Percentiles rank a stretch among this genome's conserved stretches.
Conservation (phyloP, 1,140 invertebrate genomes). For the Plodia interpunctella region DNA sequence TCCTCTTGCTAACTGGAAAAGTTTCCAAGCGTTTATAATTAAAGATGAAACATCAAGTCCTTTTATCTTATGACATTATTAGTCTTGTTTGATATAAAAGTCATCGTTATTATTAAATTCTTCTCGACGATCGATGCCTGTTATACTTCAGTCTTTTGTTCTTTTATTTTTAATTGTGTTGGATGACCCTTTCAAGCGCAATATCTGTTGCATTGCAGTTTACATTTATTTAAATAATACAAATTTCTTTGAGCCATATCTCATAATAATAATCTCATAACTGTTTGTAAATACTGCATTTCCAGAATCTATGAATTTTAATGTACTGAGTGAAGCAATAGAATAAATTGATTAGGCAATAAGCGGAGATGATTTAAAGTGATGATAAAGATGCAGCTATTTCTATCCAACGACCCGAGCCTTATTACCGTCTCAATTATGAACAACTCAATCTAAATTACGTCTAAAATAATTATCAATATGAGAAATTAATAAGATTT, state of each 20-base stretch:
- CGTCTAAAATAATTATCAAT: slow-evolving; percentile 14
- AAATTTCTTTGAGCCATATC: too few relatives aligned
- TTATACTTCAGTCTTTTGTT: not conserved
- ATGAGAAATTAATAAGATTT: slow-evolving; percentile 49
- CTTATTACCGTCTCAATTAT: not conserved
- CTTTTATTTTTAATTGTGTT: not conserved
- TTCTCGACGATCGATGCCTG: too few relatives aligned
- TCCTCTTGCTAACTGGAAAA: slow-evolving; percentile 56
- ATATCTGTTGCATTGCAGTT: too few relatives aligned
- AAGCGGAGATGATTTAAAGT: too few relatives aligned
- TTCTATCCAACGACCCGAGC: not conserved
- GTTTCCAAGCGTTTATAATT: slow-evolving; percentile 57
- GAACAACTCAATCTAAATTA: not conserved
- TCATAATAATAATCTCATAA: too few relatives aligned
- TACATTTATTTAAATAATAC: too few relatives aligned
- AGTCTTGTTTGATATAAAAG: not conserved
- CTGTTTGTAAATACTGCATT: too few relatives aligned
- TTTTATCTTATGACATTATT: not conserved
- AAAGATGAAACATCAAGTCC: slow-evolving; percentile 47
- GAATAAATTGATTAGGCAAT: too few relatives aligned
- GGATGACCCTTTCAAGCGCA: too few relatives aligned
- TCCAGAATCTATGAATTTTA: too few relatives aligned
- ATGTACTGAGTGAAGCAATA: too few relatives aligned
- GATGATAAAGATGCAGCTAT: not conserved
- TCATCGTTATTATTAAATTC: not conserved